Conservation (phyloP, 2,888 invertebrate genomes). For the Dorcus hopei region DNA sequence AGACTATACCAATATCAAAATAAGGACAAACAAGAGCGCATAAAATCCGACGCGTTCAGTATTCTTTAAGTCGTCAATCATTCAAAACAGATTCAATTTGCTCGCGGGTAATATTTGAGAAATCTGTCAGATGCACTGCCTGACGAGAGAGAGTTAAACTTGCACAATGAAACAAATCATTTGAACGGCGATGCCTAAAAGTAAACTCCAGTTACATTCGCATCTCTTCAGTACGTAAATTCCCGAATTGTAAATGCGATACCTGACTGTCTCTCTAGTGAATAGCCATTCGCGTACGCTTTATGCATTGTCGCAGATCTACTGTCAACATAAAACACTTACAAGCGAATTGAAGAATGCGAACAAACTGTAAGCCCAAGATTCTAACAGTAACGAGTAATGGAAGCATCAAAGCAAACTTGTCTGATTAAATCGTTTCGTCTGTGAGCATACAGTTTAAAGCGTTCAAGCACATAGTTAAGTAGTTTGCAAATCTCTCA, state of each 20-base stretch:
- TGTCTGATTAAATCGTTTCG: too few species aligned
- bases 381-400: background rate
- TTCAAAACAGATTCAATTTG: conserved; percentile 1
- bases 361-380: background rate
- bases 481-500: too few species aligned
- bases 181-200: conserved; percentile 34
- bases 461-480: too few species aligned
- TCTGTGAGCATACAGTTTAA: too few species aligned
- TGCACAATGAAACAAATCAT: conserved; percentile 34
- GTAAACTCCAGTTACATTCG: conserved; percentile 27
- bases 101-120: conserved; percentile 32
- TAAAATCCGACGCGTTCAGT: background rate
- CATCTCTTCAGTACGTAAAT: conserved; percentile 32
- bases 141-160: conserved; percentile 32
- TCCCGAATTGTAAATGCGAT: conserved; percentile 33
- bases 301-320: conserved; percentile 10
- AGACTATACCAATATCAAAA: background rate
- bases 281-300: conserved; percentile 16
- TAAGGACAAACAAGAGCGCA: background rate
- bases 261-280: conserved; percentile 28
- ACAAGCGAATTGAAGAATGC: background rate
- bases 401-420: background rate
- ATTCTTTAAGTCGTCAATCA: background rate
- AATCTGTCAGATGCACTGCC: conserved; percentile 38
- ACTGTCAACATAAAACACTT: background rate